Evolutionary conservation across 2,113 vertebrate species (phyloP).

Genomic region (Chroicocephalus ridibundus): DNA sequence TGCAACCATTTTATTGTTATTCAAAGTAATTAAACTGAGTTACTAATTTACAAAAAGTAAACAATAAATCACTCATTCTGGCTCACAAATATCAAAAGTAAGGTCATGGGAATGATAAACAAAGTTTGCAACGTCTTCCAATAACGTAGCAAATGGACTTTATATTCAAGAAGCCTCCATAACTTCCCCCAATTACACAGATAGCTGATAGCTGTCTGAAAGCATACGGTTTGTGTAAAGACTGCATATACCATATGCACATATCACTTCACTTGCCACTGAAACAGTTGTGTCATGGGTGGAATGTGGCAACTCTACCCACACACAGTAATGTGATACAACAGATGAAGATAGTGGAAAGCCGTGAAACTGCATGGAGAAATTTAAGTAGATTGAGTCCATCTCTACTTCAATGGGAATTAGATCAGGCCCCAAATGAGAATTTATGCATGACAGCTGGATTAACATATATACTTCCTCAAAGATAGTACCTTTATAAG

Average conservation of each 20-base stretch:
- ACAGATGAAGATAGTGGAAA: slow-evolving; percentile 64
- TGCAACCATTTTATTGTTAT: neutral
- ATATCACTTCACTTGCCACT: slow-evolving; percentile 52
- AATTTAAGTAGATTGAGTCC: slow-evolving; percentile 64
- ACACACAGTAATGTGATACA: slow-evolving; percentile 61
- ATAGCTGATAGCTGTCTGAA: slow-evolving; percentile 16
- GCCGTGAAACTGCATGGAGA: slow-evolving; percentile 52
- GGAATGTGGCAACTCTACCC: slow-evolving; percentile 69
- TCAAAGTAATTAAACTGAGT: neutral
- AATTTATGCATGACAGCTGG: slow-evolving; percentile 56
- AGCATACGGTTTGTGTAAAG: slow-evolving; percentile 59
- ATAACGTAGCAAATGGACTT: neutral
- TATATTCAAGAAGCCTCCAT: neutral
- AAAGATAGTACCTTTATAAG: slow-evolving; percentile 40
- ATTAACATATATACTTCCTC: slow-evolving; percentile 61
- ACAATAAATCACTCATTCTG: neutral
- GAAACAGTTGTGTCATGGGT: slow-evolving; percentile 65
- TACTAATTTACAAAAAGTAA: neutral
- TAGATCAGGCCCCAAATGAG: slow-evolving; percentile 40
- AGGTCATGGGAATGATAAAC: neutral
- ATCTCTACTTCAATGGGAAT: slow-evolving; percentile 44
- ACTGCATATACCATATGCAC: slow-evolving; percentile 45
- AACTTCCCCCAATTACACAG: neutral
- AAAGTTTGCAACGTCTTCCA: neutral
- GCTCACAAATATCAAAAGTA: neutral